These are phyloP conservation scores for Falco punctatus DNA, from an alignment of 2,113 vertebrate genomes.

Conservation along the genomic window DNA sequence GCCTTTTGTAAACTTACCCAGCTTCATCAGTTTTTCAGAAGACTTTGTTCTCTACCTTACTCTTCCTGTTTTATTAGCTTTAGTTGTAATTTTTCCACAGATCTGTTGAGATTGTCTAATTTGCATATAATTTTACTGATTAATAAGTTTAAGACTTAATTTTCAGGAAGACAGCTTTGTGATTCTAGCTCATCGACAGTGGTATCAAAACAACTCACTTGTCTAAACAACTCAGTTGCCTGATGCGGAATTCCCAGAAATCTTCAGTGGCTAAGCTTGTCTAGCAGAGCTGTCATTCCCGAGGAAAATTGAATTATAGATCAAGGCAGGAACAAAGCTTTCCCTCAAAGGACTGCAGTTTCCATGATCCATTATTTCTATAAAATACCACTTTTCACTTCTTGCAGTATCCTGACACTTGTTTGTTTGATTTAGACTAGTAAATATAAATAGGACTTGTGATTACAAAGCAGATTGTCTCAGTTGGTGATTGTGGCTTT, in stretches of 20 bases:
- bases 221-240: background rate
- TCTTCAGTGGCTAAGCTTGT: background rate
- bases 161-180: background rate
- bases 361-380: background rate
- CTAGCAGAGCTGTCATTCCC: background rate
- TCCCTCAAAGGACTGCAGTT: background rate
- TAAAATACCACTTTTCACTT: background rate
- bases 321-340: background rate
- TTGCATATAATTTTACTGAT: background rate
- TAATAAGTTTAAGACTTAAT: background rate
- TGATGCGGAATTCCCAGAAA: background rate
- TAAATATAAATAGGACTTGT: background rate
- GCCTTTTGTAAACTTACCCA: background rate
- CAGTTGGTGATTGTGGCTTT: background rate
- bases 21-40: background rate
- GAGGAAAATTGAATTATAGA: background rate
- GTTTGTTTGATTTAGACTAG: background rate
- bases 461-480: background rate
- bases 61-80: background rate
- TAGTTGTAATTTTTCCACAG: background rate
- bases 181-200: background rate
- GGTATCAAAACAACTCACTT: background rate
- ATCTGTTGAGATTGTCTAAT: background rate
- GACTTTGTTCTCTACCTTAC: background rate
- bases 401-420: background rate